Evolutionary conservation across 1,140 invertebrate genomes (phyloP).

Genomic region (Neodiprion fabricii): DNA sequence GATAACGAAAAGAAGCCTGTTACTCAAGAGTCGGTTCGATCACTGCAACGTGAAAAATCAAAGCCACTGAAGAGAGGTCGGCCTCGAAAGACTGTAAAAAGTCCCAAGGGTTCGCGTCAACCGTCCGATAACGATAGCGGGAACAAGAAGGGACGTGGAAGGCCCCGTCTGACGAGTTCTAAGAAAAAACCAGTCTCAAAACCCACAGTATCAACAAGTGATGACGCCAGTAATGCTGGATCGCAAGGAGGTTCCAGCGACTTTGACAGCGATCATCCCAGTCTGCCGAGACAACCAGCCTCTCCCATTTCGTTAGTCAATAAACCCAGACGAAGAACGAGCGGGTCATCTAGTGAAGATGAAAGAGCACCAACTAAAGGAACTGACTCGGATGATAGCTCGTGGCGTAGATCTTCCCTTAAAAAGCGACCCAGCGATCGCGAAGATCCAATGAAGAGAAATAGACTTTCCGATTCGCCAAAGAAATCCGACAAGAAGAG

Average conservation of each 20-base stretch:
- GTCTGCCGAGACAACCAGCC: constrained; percentile 5
- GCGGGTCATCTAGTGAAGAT: constrained; percentile 44
- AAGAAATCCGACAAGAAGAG: constrained; percentile 56
- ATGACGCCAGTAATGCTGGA: constrained; percentile 43
- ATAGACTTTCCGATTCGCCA: constrained; percentile 43
- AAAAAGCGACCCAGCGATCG: constrained; percentile 38
- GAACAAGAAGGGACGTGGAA: constrained; percentile 27
- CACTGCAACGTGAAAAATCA: constrained; percentile 52
- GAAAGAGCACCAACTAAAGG: constrained; percentile 31
- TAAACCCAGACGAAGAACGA: constrained; percentile 39
- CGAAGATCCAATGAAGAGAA: constrained; percentile 46
- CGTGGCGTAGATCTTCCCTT: background rate
- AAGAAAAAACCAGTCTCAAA: constrained; percentile 50
- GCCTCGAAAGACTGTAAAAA: constrained; percentile 53
- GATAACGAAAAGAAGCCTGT: constrained; percentile 43
- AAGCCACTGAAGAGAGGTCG: constrained; percentile 56
- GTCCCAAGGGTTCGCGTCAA: constrained; percentile 35
- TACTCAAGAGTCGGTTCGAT: constrained; percentile 29
- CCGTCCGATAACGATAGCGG: constrained; percentile 26
- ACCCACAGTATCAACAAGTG: constrained; percentile 39
- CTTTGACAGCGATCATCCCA: constrained; percentile 39
- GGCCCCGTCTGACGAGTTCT: constrained; percentile 31
- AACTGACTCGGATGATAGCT: constrained; percentile 17
- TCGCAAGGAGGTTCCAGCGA: constrained; percentile 40
- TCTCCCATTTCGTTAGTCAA: constrained; percentile 21